Conservation (phyloP, 2,113 vertebrate species). For the Furnarius figulus region DNA sequence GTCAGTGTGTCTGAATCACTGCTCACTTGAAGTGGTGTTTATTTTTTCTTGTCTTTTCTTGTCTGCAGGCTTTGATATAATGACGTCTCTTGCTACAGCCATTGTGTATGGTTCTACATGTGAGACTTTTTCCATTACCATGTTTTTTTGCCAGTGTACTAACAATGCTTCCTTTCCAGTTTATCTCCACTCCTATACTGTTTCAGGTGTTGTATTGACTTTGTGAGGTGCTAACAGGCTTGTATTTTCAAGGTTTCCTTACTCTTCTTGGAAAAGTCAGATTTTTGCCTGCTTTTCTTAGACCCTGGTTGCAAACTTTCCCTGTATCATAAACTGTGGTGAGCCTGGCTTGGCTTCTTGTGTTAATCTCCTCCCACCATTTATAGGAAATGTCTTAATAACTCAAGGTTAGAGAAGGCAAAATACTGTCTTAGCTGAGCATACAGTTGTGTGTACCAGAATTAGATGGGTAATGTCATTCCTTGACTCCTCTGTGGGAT, state of each 20-base stretch:
- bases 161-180: neutral
- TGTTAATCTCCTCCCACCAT: neutral
- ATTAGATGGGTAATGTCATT: rapidly evolving
- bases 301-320: neutral
- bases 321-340: rapidly evolving
- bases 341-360: neutral
- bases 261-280: neutral
- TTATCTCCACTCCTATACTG: neutral
- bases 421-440: neutral
- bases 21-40: neutral
- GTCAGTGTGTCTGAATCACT: neutral
- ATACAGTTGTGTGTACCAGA: neutral
- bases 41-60: neutral
- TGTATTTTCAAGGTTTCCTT: neutral
- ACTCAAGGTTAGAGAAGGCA: neutral
- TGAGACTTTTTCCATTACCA: neutral
- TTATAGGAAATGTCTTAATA: neutral
- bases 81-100: neutral
- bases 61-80: neutral
- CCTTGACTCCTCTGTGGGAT: neutral
- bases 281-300: neutral
- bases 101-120: neutral
- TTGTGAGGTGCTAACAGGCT: neutral
- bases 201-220: neutral
- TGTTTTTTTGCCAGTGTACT: neutral